Conservation (phyloP, 2,113 vertebrate species). For the Hippotragus niger region DNA sequence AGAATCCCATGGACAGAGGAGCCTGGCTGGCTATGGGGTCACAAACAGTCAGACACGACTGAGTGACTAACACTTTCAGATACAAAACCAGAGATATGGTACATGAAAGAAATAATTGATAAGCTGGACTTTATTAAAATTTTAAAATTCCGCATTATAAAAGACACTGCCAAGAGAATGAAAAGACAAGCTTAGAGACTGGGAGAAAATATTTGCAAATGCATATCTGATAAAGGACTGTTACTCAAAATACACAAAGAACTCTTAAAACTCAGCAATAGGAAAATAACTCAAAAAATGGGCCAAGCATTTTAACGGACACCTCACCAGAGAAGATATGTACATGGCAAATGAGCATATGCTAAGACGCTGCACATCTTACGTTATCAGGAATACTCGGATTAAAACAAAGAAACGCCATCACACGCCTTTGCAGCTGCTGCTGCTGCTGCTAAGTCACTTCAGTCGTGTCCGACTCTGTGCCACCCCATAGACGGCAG, state of each 20-base stretch:
- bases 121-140: background rate
- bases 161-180: background rate
- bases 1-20: background rate
- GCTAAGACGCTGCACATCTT: background rate
- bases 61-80: background rate
- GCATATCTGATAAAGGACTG: background rate
- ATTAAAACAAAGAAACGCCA: background rate
- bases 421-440: too few relatives aligned
- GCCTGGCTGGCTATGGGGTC: background rate
- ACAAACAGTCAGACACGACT: background rate
- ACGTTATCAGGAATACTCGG: background rate
- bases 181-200: background rate
- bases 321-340: background rate
- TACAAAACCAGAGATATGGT: background rate
- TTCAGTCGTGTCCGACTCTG: background rate
- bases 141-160: background rate
- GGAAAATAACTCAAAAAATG: background rate
- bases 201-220: background rate
- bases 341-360: background rate
- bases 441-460: background rate
- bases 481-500: background rate
- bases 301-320: background rate
- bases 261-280: background rate
- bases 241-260: background rate
- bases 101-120: background rate